Evolutionary conservation across 2,797 vertebrate species (phyloP).

Genomic region (Pipistrellus pipistrellus): DNA sequence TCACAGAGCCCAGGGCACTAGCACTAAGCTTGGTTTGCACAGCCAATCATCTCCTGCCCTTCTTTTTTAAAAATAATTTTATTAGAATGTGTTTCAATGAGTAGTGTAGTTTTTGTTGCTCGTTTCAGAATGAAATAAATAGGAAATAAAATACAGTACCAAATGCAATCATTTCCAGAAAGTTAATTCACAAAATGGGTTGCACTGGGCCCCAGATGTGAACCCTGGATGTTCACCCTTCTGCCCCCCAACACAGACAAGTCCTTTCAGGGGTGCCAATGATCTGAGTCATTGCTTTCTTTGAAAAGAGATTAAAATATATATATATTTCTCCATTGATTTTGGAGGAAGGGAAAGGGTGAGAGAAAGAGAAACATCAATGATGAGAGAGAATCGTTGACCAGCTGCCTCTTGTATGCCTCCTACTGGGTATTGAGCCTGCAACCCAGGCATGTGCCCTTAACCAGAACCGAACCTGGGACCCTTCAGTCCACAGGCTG

Average conservation of each 20-base stretch:
- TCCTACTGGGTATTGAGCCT: too few species aligned
- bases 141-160: neutral
- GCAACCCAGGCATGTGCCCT: too few species aligned
- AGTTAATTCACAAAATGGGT: fast-evolving
- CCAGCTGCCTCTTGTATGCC: too few species aligned
- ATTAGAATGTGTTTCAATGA: neutral
- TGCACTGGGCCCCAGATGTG: fast-evolving
- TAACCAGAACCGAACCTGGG: too few species aligned
- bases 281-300: neutral
- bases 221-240: neutral
- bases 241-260: neutral
- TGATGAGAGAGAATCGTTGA: too few species aligned
- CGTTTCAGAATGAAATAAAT: neutral
- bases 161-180: neutral
- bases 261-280: fast-evolving
- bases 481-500: too few species aligned
- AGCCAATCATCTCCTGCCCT: neutral
- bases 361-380: too few species aligned
- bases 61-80: neutral
- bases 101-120: neutral
- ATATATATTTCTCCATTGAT: too few species aligned
- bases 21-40: neutral
- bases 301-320: neutral
- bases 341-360: too few species aligned
- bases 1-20: neutral